Base-by-base conservation (phyloP, 2,797 vertebrate genomes). In the Cephalopachus bancanus region DNA sequence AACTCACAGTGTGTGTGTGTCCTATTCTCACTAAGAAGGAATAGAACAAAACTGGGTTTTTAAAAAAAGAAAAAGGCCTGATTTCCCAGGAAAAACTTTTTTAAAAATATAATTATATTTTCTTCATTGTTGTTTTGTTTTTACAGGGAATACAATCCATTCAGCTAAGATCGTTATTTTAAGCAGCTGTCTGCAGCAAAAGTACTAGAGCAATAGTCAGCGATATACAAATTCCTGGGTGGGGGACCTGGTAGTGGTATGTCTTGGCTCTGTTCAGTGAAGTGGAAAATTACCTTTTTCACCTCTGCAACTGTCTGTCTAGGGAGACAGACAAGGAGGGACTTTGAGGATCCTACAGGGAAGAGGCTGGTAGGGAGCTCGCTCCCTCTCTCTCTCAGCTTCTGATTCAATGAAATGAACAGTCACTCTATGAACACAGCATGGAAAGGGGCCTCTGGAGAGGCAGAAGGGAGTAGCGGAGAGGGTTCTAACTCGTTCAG, bases 211-310 rank as follows among this genome's bases (percentile, higher is more conserved):
- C 93, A 83, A 22, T 12, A 37, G 57, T 19, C 85, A 20, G 75
- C 57, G 78, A 78, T 20, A 94, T 86, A 71, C 2, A n/a, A 75
- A 75, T 24, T 28, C 57, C 60, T 85, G 15, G 37, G 62, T 22
- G 51, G 30, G 59, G 80, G 37, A 85, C 65, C 15, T 28, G 83
- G 83, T 69, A 20, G 37, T 17, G 20, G 67, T 20, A 15, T 14
- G 28, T 22, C 17, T 22, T 22, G 20, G 33, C 65, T 93, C 72
- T 59, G n/a, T 9, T 37, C 72, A 83, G 3, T 69, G 20, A 78
- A 49, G 33, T 93, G 72, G 83, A 96, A 97, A 96, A 95, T 53
- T 60, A 87, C 57, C n/a, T 81, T 65, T 81, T 55, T 76, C 33
- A 69, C 51, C 19, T 76, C 16, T 0, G 19, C 2, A 10, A 55